Evolutionary conservation across 2,888 invertebrate species (phyloP), one percentile per base, ranked within the genome.

Genomic region (Ceraclea dissimilis): DNA sequence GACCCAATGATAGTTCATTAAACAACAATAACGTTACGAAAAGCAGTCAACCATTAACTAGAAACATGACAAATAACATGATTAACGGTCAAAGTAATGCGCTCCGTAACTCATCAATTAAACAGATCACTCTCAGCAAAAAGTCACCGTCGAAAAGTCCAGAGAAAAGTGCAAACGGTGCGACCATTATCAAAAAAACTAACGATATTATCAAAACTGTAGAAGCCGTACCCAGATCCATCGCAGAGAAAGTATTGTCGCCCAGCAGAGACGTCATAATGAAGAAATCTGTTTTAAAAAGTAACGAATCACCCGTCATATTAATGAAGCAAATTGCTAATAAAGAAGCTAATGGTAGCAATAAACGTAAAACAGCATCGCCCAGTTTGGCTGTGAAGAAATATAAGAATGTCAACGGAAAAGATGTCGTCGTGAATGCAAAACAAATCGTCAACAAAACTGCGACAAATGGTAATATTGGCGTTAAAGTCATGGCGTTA

Each of bases 1-100:
- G 71, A 51, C 76, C 76, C 0, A 59, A 26, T 19, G 74, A 74
- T 16, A 39, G 16, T 39, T 10, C 26, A 4, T 8, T 13, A 39
- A 2, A 39, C 16, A 13, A 31, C 6, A 31, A 31, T 8, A 6
- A 13, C 5, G 13, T 16, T 39, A 2, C 16, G 13, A 39, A 39
- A 13, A 39, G 5, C 16, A 39, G 39, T 39, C 39, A 39, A 13
- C 13, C 13, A 13, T 8, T 39, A 13, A 39, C 39, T 8, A 39
- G 39, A 39, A 39, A 39, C 13, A 39, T 39, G 39, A 39, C 39
- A 4, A 39, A 39, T 39, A 8, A 4, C 13, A 39, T 39, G 4
- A 39, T 39, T 13, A 39, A 39, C 39, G 39, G 39, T 8, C 39
- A 39, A 13, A 39, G 8, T 4, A 39, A 16, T 16, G 13, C 39